These are phyloP conservation scores for Cairina moschata DNA, from an alignment of 2,113 vertebrate genomes.

Conservation along the genomic window DNA sequence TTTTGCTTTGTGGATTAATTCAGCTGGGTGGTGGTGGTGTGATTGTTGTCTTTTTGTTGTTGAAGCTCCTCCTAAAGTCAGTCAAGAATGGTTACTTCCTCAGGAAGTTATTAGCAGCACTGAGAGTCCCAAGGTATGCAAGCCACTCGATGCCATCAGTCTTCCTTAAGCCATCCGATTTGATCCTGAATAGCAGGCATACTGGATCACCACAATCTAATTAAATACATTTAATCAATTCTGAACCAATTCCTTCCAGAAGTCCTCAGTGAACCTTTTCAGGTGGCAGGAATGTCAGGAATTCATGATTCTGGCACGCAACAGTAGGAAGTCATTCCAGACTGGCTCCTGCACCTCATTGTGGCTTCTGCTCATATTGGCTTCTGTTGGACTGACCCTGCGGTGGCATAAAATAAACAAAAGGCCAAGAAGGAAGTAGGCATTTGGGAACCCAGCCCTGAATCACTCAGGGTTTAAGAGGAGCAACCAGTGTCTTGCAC, in stretches of 20 bases:
- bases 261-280: background rate
- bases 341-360: background rate
- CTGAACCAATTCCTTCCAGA: background rate
- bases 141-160: background rate
- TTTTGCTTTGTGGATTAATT: background rate
- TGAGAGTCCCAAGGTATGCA: background rate
- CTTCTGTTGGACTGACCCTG: background rate
- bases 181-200: fast-evolving
- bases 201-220: background rate
- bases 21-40: too few species aligned
- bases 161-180: background rate
- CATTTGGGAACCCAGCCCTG: background rate
- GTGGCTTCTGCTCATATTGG: background rate
- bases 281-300: conserved; percentile 23
- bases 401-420: background rate
- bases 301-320: background rate
- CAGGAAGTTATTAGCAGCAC: background rate
- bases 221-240: background rate
- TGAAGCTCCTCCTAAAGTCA: background rate
- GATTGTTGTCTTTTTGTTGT: background rate
- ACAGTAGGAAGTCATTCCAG: background rate
- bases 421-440: background rate
- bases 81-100: background rate
- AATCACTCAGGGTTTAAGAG: fast-evolving
- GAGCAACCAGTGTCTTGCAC: background rate